These are phyloP conservation scores for Phaedon cochleariae DNA, from an alignment of 2,888 invertebrate species.

Conservation along the genomic window DNA sequence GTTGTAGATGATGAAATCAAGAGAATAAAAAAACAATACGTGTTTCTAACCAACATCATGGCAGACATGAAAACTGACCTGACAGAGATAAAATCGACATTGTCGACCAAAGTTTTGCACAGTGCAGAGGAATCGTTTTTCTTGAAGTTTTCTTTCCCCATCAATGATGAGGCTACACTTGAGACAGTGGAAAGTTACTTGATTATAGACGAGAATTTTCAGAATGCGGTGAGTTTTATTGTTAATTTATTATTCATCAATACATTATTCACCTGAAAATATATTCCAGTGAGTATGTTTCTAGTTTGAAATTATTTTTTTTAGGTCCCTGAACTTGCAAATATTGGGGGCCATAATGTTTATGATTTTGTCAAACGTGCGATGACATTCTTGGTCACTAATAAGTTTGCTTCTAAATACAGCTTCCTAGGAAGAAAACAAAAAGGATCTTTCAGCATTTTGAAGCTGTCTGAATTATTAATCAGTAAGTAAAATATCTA, in stretches of 20 bases:
- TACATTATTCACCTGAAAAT: background rate
- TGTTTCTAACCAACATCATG: constrained; percentile 3
- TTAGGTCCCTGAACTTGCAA: constrained; percentile 1
- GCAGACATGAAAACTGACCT: background rate
- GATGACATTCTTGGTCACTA: background rate
- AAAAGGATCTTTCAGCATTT: constrained; percentile 5
- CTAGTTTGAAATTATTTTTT: background rate
- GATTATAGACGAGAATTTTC: background rate
- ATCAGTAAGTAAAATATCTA: background rate
- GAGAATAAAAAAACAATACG: constrained; percentile 4
- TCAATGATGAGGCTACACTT: constrained; percentile 2
- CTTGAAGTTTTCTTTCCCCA: background rate
- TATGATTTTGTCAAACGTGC: constrained; percentile 6
- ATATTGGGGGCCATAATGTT: background rate
- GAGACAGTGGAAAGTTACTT: constrained; percentile 7
- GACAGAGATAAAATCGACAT: background rate
- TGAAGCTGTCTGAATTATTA: background rate
- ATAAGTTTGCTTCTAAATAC: background rate
- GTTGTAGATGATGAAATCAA: constrained; percentile 5
- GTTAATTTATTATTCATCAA: background rate
- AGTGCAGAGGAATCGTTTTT: background rate
- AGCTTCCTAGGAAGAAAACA: background rate
- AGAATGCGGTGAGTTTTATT: constrained; percentile 7
- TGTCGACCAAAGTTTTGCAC: background rate
- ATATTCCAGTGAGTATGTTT: background rate